Base-by-base conservation (phyloP, 2,888 invertebrate species). In the Lasioglossum zephyrum region DNA sequence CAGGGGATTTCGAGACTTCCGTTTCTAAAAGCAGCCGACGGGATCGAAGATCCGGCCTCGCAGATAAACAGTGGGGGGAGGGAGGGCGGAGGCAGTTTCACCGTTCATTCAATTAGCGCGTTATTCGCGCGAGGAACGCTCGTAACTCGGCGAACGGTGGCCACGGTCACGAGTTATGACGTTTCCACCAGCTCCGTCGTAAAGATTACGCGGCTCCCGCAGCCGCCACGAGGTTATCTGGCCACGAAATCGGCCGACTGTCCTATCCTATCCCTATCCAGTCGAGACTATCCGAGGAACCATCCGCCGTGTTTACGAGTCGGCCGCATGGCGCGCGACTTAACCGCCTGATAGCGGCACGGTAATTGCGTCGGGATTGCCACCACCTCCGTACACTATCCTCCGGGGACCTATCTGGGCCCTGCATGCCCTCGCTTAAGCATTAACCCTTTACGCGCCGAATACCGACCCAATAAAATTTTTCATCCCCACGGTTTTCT, bases 191-290 rank as follows among this genome's bases (percentile, higher is more conserved):
- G 77, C 83, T 72, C 18, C 81, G 79, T 85, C 84, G 87, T 90
- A 92, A 91, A 92, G 90, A 90, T 89, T 88, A 70, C 53, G 63
- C 57, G 73, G 69, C 75, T 47, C 53, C 49, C 18, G 73, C 73
- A 73, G 47, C 44, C 26, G n/a, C 72, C 60, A 39, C 36, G 74
- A 41, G 36, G 69, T 84, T 90, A 92, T 92, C 91, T 91, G 79
- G 77, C 88, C 80, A 88, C 88, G 87, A 92, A 89, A 92, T 92
- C 92, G 91, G 89, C 82, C 88, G 81, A 85, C 91, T 69, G 39
- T 69, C 69, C 69, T 92, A 86, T 88, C 88, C 39, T 18, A 11
- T 8, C 39, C 69, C 39, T 92, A 89, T 88, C 88, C 87, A 70
- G 60, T 69, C 69, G 39, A 4, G 18, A 39, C 69, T 92, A 89